Evolutionary conservation across 1,140 invertebrate species (phyloP).

Genomic region (Eufriesea mexicana): DNA sequence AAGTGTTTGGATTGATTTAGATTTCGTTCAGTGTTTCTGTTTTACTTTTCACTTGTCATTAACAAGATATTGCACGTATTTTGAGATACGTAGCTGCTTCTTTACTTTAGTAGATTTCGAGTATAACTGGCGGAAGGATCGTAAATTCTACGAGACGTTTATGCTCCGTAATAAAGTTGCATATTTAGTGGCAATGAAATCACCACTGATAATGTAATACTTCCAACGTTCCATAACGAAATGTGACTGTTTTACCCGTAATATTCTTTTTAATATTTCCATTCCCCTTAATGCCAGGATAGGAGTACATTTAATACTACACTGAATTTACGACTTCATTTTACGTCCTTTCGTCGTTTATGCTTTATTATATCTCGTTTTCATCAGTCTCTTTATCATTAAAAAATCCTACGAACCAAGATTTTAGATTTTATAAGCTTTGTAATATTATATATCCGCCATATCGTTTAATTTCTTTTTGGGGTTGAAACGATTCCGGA

Average conservation of each 20-base stretch:
- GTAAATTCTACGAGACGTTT: neutral
- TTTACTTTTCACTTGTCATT: no score
- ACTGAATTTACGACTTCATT: neutral
- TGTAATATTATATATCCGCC: no score
- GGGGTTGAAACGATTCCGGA: no score
- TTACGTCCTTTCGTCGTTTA: neutral
- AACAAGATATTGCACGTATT: no score
- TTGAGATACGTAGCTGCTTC: no score
- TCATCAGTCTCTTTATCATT: neutral
- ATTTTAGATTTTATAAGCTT: no score
- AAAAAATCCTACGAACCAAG: no score
- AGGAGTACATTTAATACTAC: neutral
- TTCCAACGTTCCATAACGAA: neutral
- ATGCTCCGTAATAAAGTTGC: neutral
- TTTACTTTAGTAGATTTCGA: neutral
- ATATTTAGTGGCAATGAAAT: constrained; percentile 8
- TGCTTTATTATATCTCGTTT: neutral
- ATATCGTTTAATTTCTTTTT: no score
- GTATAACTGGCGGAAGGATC: neutral
- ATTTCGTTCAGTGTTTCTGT: no score
- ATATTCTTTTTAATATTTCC: neutral
- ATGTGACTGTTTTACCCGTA: neutral
- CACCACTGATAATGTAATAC: no score
- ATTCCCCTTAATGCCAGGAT: neutral
- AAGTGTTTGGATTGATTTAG: no score